Evolutionary conservation across 2,113 vertebrate genomes (phyloP).

Genomic region (Sminthopsis crassicaudata): DNA sequence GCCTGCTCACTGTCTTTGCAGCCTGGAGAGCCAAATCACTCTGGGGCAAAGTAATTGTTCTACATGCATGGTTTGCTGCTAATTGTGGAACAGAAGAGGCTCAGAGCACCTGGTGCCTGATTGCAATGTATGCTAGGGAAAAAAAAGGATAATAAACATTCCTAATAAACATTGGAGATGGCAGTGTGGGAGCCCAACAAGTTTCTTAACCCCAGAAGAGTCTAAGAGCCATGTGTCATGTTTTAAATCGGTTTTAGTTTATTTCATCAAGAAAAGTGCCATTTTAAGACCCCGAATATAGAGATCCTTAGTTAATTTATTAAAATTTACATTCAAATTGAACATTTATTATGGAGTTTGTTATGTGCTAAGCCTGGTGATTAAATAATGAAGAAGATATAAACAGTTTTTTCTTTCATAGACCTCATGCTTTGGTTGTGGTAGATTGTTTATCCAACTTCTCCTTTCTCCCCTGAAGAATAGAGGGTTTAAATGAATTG

Average conservation of each 20-base stretch:
- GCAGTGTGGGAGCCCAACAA: conserved; percentile 50
- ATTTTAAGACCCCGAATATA: not conserved
- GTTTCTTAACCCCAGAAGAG: conserved; percentile 55
- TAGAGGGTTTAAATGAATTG: not conserved
- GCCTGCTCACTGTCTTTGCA: conserved; percentile 58
- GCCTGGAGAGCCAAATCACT: conserved; percentile 63
- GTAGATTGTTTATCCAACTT: not conserved
- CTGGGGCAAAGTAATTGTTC: conserved; percentile 58
- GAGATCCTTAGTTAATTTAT: not conserved
- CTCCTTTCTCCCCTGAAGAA: not conserved
- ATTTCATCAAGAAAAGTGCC: not conserved
- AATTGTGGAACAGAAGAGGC: conserved; percentile 66
- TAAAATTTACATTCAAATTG: not conserved
- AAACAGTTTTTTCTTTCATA: not conserved
- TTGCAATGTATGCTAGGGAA: conserved; percentile 45
- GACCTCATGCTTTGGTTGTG: not conserved
- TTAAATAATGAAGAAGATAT: not conserved
- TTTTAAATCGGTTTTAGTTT: conserved; percentile 44
- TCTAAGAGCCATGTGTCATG: conserved; percentile 28
- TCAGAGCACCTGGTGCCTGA: conserved; percentile 49
- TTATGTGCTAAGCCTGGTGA: not conserved
- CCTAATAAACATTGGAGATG: conserved; percentile 26
- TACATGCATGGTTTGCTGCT: conserved; percentile 60
- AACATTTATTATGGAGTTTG: not conserved
- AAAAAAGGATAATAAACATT: conserved; percentile 41